phyloP scores from a whole-genome alignment of 2,113 vertebrate genomes.

The Dascyllus trimaculatus region DNA sequence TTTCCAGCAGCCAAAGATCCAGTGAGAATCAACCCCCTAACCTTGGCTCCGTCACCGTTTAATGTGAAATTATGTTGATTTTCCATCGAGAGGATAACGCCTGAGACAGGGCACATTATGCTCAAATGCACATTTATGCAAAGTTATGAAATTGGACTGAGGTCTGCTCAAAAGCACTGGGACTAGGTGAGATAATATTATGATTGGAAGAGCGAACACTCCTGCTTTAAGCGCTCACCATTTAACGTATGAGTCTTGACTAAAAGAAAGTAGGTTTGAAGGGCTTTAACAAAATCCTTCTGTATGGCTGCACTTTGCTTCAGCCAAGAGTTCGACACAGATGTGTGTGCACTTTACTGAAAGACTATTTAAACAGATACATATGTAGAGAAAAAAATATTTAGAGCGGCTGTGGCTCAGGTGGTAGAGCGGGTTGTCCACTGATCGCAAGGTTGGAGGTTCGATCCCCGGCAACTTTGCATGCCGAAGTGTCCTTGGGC shows the following conservation, averaged over 20 bases:
- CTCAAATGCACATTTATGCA: slow-evolving; percentile 1
- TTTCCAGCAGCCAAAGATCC: slow-evolving; percentile 11
- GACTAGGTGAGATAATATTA: slow-evolving; percentile 33
- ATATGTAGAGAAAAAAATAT: no score
- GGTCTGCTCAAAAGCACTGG: slow-evolving; percentile 24
- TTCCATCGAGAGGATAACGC: background rate
- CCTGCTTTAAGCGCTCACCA: slow-evolving; percentile 22
- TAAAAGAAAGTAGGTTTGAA: slow-evolving; percentile 16
- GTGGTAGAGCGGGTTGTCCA: no score
- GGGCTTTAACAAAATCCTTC: slow-evolving; percentile 19
- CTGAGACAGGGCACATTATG: background rate
- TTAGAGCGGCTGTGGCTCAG: no score
- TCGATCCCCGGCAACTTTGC: no score
- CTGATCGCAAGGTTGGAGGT: no score
- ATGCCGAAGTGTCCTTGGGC: no score
- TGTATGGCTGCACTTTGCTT: slow-evolving; percentile 9
- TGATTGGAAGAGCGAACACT: slow-evolving; percentile 27
- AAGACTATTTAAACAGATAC: no score
- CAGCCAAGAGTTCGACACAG: background rate
- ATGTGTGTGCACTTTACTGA: no score
- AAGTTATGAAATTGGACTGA: background rate
- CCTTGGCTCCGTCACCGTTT: slow-evolving; percentile 8
- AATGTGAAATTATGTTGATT: slow-evolving; percentile 17
- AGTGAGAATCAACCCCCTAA: background rate
- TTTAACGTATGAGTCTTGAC: slow-evolving; percentile 14